Evolutionary conservation across 2,113 vertebrate genomes (phyloP).

Genomic region (Caloenas nicobarica): DNA sequence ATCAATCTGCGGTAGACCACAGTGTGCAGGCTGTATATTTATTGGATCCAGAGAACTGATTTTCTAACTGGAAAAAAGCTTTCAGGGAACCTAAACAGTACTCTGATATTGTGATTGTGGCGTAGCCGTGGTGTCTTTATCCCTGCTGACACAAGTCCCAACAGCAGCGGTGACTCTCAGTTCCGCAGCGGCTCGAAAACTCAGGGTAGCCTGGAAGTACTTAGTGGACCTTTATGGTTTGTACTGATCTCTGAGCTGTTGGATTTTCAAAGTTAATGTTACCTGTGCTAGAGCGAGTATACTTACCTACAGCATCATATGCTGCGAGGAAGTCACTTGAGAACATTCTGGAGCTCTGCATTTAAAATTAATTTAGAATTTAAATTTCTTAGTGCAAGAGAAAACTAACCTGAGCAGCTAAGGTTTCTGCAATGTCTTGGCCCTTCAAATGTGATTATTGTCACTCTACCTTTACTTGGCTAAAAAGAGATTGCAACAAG

Average conservation of each 20-base stretch:
- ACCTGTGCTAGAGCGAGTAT: background rate
- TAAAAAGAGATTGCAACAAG: background rate
- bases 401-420: background rate
- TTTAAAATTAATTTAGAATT: background rate
- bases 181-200: rapidly evolving
- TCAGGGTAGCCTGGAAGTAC: background rate
- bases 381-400: background rate
- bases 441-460: background rate
- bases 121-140: background rate
- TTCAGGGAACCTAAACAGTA: background rate
- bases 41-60: background rate
- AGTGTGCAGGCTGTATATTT: background rate
- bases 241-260: background rate
- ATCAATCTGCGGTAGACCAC: slow-evolving; percentile 20
- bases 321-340: background rate
- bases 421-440: background rate
- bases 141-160: background rate
- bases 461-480: background rate
- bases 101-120: background rate
- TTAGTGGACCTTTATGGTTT: background rate
- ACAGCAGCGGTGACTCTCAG: background rate
- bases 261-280: background rate
- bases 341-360: background rate
- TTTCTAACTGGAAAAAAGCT: background rate
- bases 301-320: background rate